Evolutionary conservation across 2,113 vertebrate species (phyloP).

Genomic region (Taurulus bubalis): DNA sequence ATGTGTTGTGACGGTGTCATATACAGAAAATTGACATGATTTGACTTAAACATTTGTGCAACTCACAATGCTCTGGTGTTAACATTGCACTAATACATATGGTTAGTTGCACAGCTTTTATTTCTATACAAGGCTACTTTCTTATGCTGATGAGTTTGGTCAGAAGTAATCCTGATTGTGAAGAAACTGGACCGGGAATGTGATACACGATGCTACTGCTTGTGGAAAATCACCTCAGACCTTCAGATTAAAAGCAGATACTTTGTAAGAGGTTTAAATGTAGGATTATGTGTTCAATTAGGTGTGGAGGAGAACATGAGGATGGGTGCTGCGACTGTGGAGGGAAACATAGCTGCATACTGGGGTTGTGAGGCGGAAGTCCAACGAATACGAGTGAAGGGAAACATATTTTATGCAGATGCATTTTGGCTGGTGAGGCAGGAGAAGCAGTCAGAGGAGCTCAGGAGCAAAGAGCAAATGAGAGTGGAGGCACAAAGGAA

Average conservation of each 20-base stretch:
- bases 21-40: no score
- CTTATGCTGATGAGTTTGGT: no score
- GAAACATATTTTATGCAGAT: neutral
- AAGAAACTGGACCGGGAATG: neutral
- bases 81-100: neutral
- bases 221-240: neutral
- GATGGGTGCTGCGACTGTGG: no score
- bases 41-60: no score
- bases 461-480: neutral
- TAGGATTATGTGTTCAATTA: neutral
- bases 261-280: neutral
- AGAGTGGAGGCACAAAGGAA: neutral
- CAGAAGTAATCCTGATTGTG: no score
- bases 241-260: neutral
- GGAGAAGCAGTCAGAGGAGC: neutral
- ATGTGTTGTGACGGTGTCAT: neutral
- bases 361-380: no score
- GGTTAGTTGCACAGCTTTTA: neutral
- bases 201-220: neutral
- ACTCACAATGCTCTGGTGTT: neutral
- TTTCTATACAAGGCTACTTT: neutral
- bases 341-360: no score
- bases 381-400: neutral
- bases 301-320: no score
- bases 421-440: neutral